These are phyloP conservation scores for Chalcosyrphus nemorum DNA, from an alignment of 2,888 invertebrate genomes.

Conservation along the genomic window DNA sequence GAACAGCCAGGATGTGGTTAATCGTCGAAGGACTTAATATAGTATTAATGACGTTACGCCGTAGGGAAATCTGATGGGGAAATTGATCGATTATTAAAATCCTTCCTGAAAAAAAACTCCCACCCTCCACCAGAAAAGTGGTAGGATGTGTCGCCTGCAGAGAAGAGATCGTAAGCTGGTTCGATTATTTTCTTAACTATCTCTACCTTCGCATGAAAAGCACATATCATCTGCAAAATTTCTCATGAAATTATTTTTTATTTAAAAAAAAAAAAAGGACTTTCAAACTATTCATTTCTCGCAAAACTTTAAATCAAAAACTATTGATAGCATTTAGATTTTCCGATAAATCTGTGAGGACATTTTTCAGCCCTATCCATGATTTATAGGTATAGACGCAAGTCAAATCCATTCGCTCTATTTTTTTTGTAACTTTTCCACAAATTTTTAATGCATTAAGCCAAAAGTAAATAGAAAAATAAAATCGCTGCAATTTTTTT, in stretches of 20 bases:
- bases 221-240: too few relatives aligned
- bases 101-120: not conserved
- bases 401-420: not conserved
- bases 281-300: not conserved
- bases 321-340: too few relatives aligned
- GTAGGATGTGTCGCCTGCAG: not conserved
- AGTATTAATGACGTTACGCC: conserved; percentile 30
- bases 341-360: too few relatives aligned
- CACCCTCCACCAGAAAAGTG: too few relatives aligned
- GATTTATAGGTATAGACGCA: not conserved
- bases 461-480: not conserved
- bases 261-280: too few relatives aligned
- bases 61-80: conserved; percentile 1
- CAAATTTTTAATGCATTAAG: not conserved
- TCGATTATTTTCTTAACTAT: too few relatives aligned
- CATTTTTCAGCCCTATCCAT: not conserved
- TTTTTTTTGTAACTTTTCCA: not conserved
- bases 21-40: conserved; percentile 41
- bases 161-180: too few relatives aligned
- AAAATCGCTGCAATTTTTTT: not conserved
- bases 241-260: too few relatives aligned
- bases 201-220: too few relatives aligned
- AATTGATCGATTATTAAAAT: conserved; percentile 31
- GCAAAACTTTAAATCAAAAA: too few relatives aligned
- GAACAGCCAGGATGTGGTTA: conserved; percentile 26